phyloP scores from a whole-genome alignment of 1,140 invertebrate genomes.

The Carcinoscorpius rotundicauda region DNA sequence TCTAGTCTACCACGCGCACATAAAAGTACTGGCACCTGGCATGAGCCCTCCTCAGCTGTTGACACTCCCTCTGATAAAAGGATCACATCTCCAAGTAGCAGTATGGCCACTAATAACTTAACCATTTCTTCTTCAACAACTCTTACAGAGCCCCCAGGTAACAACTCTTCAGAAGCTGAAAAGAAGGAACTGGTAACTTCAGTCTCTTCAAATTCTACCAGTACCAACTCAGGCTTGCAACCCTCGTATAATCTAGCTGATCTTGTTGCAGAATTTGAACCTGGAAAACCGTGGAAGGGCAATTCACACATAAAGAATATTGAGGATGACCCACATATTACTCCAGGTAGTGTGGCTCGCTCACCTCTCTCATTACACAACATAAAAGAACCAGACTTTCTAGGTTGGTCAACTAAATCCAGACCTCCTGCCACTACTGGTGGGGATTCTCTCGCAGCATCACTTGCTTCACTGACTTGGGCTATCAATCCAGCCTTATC shows the following conservation, averaged over 20 bases:
- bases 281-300: slow-evolving; percentile 94
- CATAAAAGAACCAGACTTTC: slow-evolving; percentile 74
- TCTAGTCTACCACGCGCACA: slow-evolving; percentile 5
- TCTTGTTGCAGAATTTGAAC: slow-evolving; percentile 92
- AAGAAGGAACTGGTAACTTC: too few relatives aligned
- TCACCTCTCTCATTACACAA: slow-evolving; percentile 72
- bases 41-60: background rate
- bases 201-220: too few relatives aligned
- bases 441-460: slow-evolving; percentile 42
- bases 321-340: slow-evolving; percentile 94
- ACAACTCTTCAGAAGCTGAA: too few relatives aligned
- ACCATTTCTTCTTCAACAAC: too few relatives aligned
- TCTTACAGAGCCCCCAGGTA: too few relatives aligned
- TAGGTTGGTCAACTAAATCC: slow-evolving; percentile 39
- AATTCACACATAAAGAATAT: slow-evolving; percentile 69
- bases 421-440: slow-evolving; percentile 37
- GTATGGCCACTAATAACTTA: too few relatives aligned
- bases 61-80: too few relatives aligned
- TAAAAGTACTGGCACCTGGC: slow-evolving; percentile 12
- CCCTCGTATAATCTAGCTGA: slow-evolving; percentile 56
- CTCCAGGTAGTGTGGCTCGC: slow-evolving; percentile 83
- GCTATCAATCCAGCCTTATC: slow-evolving; percentile 56
- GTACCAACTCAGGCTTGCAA: background rate
- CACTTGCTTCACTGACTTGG: slow-evolving; percentile 64
- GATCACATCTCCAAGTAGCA: too few relatives aligned